Percentiles rank a stretch among this genome's conserved stretches.
Evolutionary conservation across 2,888 invertebrate species (phyloP).

Genomic region (Aleiodes testaceus): DNA sequence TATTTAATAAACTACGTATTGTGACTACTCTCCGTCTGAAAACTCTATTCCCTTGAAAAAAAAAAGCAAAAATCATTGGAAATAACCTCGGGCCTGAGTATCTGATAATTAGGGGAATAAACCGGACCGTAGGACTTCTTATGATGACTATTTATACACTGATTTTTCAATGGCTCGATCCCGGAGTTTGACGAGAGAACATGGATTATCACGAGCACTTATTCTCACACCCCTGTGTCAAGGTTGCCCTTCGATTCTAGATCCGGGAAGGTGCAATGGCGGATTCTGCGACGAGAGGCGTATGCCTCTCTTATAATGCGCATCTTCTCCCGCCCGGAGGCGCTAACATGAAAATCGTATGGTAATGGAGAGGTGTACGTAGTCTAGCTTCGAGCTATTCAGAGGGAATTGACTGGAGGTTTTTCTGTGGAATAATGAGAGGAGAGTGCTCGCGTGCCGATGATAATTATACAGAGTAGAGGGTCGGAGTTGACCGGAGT

Average conservation of each 20-base stretch:
- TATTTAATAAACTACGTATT: constrained; percentile 43
- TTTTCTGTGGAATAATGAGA: constrained; percentile 34
- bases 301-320: constrained; percentile 58
- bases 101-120: constrained; percentile 59
- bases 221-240: constrained; percentile 38
- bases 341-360: constrained; percentile 70
- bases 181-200: neutral
- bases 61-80: neutral
- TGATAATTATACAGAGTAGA: constrained; percentile 69
- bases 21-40: constrained; percentile 19
- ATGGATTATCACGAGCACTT: constrained; percentile 17
- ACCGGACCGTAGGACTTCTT: too few species aligned
- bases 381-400: constrained; percentile 38
- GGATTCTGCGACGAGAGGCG: constrained; percentile 9
- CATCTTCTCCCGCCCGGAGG: constrained; percentile 66
- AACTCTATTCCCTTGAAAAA: too few species aligned
- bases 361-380: constrained; percentile 60
- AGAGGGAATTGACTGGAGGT: constrained; percentile 31
- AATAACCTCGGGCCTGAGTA: constrained; percentile 42
- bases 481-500: constrained; percentile 71
- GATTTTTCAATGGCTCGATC: too few species aligned
- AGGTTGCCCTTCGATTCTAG: neutral
- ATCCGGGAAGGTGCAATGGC: constrained; percentile 36
- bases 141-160: constrained; percentile 20
- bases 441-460: constrained; percentile 66